phyloP scores from a whole-genome alignment of 2,888 invertebrate genomes.

The Andrena camellia region DNA sequence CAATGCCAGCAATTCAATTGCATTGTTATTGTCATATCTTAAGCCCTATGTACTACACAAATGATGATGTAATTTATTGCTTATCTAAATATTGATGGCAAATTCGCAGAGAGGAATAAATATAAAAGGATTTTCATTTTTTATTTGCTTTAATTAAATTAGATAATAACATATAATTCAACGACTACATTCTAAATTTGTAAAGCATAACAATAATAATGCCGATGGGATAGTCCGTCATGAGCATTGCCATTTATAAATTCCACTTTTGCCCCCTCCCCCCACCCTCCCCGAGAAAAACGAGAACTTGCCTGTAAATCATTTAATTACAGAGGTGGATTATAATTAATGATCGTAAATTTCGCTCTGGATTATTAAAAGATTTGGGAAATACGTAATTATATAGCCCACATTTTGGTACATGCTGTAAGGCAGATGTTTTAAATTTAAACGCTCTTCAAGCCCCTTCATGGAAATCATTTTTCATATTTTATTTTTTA shows the following conservation, averaged over 20 bases:
- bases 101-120: background rate
- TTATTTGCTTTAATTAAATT: background rate
- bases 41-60: background rate
- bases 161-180: background rate
- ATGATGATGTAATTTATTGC: background rate
- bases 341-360: slow-evolving; percentile 27
- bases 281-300: background rate
- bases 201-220: background rate
- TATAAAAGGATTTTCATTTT: background rate
- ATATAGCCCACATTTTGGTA: slow-evolving; percentile 11
- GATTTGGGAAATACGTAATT: slow-evolving; percentile 19
- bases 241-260: background rate
- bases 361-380: slow-evolving; percentile 21
- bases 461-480: background rate
- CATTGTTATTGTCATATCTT: background rate
- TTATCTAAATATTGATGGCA: background rate
- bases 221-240: background rate
- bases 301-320: background rate
- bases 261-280: background rate
- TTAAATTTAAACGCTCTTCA: slow-evolving; percentile 10
- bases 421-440: background rate
- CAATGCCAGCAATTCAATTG: background rate
- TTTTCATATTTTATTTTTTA: background rate
- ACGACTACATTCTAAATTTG: background rate
- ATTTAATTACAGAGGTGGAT: slow-evolving; percentile 16